phyloP scores from a whole-genome alignment of 2,888 invertebrate genomes.

The Drosophila siamana region DNA sequence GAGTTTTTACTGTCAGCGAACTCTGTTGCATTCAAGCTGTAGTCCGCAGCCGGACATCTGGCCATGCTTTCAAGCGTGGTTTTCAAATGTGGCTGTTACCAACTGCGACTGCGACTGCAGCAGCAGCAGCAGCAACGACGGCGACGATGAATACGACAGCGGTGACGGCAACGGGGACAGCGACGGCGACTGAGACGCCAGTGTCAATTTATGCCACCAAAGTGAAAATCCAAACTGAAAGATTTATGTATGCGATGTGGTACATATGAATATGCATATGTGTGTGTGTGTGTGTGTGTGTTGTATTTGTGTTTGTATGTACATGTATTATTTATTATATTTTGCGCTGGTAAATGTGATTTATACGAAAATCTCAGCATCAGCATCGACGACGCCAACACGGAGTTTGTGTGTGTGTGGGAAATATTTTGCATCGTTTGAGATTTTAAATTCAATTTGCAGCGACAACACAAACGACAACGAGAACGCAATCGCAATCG shows the following conservation, averaged over 20 bases:
- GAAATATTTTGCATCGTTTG: slow-evolving; percentile 78
- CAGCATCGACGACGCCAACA: slow-evolving; percentile 23
- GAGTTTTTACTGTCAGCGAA: slow-evolving; percentile 83
- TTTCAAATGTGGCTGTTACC: slow-evolving; percentile 72
- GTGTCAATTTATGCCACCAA: slow-evolving; percentile 82
- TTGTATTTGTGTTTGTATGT: background rate
- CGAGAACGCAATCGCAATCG: background rate
- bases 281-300: slow-evolving; percentile 27
- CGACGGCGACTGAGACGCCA: slow-evolving; percentile 56
- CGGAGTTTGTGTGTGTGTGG: slow-evolving; percentile 53
- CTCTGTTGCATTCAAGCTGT: slow-evolving; percentile 62
- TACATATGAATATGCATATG: slow-evolving; percentile 25
- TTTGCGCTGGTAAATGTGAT: slow-evolving; percentile 74
- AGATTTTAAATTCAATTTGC: slow-evolving; percentile 76
- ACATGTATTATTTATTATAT: slow-evolving; percentile 77
- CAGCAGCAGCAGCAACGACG: background rate
- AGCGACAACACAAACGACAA: slow-evolving; percentile 30
- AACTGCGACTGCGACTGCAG: slow-evolving; percentile 1
- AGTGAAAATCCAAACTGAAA: slow-evolving; percentile 82
- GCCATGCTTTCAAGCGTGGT: slow-evolving; percentile 78
- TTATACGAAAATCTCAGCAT: slow-evolving; percentile 77
- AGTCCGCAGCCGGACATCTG: slow-evolving; percentile 12
- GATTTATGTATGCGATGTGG: slow-evolving; percentile 71
- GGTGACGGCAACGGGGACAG: background rate
- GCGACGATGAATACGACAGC: no score